Evolutionary conservation across 2,888 invertebrate genomes (phyloP), one percentile per base, ranked within the genome.

Genomic region (Sericinus montela): DNA sequence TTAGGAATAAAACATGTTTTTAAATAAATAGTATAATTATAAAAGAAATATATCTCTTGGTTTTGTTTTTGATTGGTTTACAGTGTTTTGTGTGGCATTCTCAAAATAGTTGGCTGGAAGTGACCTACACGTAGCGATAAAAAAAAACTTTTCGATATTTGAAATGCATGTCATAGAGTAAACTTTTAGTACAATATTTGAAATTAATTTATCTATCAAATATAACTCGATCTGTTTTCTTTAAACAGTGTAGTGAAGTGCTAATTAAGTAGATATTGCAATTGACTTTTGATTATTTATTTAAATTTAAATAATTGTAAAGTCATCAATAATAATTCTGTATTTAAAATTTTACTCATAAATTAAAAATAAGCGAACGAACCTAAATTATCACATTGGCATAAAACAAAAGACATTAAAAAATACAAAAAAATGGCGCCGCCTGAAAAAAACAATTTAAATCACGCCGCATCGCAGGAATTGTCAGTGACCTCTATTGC

Each of bases 401-500:
- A 19, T 19, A 19, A 2, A 19, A 19, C 5, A 19, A 19, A 19
- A 19, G 19, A 19, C n/a, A 32, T n/a, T 5, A 4, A 8, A 16
- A 16, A 30, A 28, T 19, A 10, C 10, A 40, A 45, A 9, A 40
- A 45, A 16, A 49, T 49, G 49, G 49, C 35, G 11, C 29, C 25
- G 25, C 8, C 23, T 1, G 44, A 45, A 6, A 35, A 25, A 28
- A 14, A 28, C 11, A 36, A 37, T 23, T 15, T 49, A 1, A 36
- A 19, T 1, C 44, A 40, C 8, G 14, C 44, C 7, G 48, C 34
- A 1, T 10, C 11, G 4, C 44, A 35, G 8, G 49, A 49, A 40
- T 40, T 52, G 8, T 55, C 60, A 14, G 28, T 59, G 3, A 47
- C 51, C 4, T 36, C 47, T 36, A 49, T 64, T 10, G 52, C 60